phyloP scores from a whole-genome alignment of 2,113 vertebrate species.

The Rostratula benghalensis region DNA sequence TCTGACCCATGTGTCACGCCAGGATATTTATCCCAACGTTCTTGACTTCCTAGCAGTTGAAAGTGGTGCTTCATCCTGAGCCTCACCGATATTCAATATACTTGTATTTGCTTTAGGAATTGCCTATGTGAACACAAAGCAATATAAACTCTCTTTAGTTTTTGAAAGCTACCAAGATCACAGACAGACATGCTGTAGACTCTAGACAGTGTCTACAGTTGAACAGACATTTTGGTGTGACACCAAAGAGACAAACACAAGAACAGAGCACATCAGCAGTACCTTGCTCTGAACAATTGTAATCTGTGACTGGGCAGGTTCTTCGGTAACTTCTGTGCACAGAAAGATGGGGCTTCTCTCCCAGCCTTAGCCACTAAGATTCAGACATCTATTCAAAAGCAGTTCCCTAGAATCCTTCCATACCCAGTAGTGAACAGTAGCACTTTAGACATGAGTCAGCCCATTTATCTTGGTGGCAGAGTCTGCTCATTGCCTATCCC shows the following conservation, averaged over 20 bases:
- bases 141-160: not conserved
- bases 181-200: not conserved
- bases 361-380: not conserved
- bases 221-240: not conserved
- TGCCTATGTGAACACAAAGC: not conserved
- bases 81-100: not conserved
- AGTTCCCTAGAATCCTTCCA: not conserved
- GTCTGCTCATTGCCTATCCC: not conserved
- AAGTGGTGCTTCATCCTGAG: not conserved
- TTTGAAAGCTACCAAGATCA: not conserved
- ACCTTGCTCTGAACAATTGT: not conserved
- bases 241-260: not conserved
- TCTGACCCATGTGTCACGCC: not conserved
- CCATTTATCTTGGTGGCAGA: not conserved
- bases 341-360: not conserved
- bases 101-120: not conserved
- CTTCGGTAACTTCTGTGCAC: not conserved
- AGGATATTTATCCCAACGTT: not conserved
- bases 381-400: not conserved
- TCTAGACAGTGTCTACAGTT: not conserved
- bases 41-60: not conserved
- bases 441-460: not conserved
- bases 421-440: not conserved
- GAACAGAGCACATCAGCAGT: not conserved
- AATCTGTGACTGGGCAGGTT: rapidly evolving